A percentile compares a stretch with the other conserved stretches of the same genome.
Evolutionary conservation across 2,888 invertebrate genomes (phyloP).

Genomic region (Steinernema scapterisci): DNA sequence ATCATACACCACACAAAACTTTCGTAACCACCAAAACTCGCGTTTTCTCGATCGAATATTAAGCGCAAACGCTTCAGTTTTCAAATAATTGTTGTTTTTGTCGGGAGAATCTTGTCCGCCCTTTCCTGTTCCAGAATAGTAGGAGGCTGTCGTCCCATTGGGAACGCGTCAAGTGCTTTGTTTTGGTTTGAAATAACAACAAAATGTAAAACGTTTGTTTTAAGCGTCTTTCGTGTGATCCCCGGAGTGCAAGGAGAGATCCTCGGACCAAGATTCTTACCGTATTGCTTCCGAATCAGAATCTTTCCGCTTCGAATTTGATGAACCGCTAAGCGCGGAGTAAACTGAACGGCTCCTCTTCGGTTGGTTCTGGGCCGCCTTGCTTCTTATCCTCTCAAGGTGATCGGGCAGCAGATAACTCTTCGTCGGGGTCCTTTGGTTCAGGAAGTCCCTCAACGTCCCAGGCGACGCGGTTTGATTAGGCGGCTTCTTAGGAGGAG

Average conservation of each 20-base stretch:
- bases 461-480: background rate
- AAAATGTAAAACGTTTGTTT: too few relatives aligned
- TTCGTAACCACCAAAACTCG: background rate
- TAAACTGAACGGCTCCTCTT: conserved; percentile 12
- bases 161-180: background rate
- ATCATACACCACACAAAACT: background rate
- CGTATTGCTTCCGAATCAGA: conserved; percentile 19
- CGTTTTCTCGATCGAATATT: background rate
- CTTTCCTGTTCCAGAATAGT: too few relatives aligned
- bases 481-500: background rate
- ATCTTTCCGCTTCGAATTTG: background rate
- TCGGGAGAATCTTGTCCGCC: background rate
- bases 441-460: background rate
- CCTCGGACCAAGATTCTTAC: background rate
- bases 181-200: too few relatives aligned
- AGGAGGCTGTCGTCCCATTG: background rate
- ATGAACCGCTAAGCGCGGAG: background rate
- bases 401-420: conserved; percentile 12
- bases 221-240: too few relatives aligned
- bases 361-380: background rate
- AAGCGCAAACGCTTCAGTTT: background rate
- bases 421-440: conserved; percentile 1
- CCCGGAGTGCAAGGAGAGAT: too few relatives aligned
- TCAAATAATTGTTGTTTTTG: background rate
- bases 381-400: background rate